These are phyloP conservation scores for Bothrops alternatus DNA, from an alignment of 2,797 vertebrate genomes.

Conservation along the genomic window DNA sequence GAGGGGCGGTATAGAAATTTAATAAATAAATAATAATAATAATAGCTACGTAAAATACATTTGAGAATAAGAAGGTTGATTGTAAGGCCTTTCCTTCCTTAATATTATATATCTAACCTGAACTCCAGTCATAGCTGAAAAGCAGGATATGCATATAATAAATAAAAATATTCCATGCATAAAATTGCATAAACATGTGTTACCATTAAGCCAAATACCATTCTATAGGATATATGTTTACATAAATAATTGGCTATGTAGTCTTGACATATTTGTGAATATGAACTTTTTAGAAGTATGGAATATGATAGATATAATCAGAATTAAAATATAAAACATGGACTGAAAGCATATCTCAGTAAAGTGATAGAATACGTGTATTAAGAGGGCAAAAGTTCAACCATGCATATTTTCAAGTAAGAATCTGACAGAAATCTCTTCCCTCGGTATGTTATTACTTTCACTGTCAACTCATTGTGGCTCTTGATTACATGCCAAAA, in stretches of 20 bases:
- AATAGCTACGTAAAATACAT: not conserved
- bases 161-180: not conserved
- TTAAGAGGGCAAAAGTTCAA: not conserved
- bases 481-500: not conserved
- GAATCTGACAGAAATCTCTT: not conserved
- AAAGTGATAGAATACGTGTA: not conserved
- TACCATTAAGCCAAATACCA: not conserved
- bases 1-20: too few species aligned
- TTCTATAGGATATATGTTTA: not conserved
- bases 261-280: not conserved
- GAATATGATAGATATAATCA: not conserved
- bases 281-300: not conserved
- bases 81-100: not conserved
- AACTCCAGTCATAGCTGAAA: not conserved
- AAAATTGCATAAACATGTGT: not conserved
- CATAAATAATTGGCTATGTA: not conserved
- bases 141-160: not conserved
- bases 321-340: not conserved
- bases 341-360: not conserved
- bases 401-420: not conserved
- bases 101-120: not conserved
- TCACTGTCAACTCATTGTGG: not conserved
- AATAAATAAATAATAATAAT: too few species aligned
- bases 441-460: not conserved
- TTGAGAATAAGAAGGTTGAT: not conserved